Evolutionary conservation across 2,113 vertebrate species (phyloP), one percentile per base, ranked within the genome.

Genomic region (Hirundichthys speculiger): DNA sequence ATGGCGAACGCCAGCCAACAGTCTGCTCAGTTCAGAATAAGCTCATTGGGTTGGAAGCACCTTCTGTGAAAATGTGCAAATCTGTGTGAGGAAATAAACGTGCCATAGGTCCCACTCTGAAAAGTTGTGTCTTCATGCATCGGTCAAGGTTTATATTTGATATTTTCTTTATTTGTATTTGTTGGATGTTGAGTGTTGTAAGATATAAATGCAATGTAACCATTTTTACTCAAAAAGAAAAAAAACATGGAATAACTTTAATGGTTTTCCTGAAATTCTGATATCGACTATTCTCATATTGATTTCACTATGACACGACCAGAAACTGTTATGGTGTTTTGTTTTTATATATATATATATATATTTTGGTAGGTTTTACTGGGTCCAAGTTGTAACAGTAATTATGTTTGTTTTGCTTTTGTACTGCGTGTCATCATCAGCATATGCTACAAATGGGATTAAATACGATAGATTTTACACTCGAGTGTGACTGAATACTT

Each of bases 391-490:
- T 83, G 77, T 84, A 58, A 79, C 69, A 58, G 47, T 67, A n/a
- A n/a, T n/a, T n/a, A 77, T 77, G 56, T 88, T 78, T 86, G 77
- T 69, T 82, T 86, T 77, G 92, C 92, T 90, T 92, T 92, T 91
- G 86, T 93, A 89, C 90, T 75, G 86, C 72, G 82, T 91, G 91
- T 91, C 77, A 75, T 94, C 86, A 92, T 68, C 89, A 90, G 88
- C 48, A 30, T 94, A 93, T 94, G 92, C 90, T 92, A 88, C 39
- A 75, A n/a, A 82, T 89, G 89, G 88, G 95, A 96, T 95, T 85
- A 90, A 89, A 91, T 67, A 75, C 83, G 80, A 77, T 76, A 69
- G 93, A 92, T 89, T 92, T 65, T 81, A 88, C 84, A 88, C 3
- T 14, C 6, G 13, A 14, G n/a, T 42, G 5, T 14, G 21, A 2